phyloP scores from a whole-genome alignment of 92 coral and sea anemone genomes.

The Porites evermanni region DNA sequence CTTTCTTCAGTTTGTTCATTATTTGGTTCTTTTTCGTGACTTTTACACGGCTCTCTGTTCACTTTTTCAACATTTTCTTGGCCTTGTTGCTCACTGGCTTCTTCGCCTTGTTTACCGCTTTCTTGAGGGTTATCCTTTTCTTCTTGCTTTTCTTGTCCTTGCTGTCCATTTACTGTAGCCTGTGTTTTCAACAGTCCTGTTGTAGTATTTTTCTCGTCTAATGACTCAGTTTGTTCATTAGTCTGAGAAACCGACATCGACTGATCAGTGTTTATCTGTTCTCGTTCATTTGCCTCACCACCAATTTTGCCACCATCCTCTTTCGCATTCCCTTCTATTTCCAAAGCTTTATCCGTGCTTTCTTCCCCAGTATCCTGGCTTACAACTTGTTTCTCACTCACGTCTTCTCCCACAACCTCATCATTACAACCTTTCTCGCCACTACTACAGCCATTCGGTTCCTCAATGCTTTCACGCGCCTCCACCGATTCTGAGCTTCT shows the following conservation, averaged over 20 bases:
- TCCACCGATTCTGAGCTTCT: neutral
- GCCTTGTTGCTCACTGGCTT: neutral
- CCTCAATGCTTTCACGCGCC: neutral
- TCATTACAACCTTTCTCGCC: neutral
- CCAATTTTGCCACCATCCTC: neutral
- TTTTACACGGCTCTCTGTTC: neutral
- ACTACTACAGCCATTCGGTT: neutral
- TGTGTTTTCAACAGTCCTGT: neutral
- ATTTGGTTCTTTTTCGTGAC: neutral
- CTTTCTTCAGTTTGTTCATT: neutral
- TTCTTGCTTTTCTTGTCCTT: neutral
- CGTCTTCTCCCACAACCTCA: neutral
- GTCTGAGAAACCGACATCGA: neutral
- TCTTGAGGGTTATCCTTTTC: neutral
- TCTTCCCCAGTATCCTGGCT: neutral
- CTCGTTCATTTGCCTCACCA: neutral
- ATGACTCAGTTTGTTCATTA: neutral
- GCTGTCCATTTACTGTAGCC: neutral
- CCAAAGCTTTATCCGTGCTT: neutral
- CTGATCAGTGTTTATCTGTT: neutral
- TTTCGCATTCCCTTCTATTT: neutral
- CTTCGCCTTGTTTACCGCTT: neutral
- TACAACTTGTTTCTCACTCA: neutral
- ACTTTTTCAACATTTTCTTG: neutral
- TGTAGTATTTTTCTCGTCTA: slow-evolving; percentile 1